Evolutionary conservation across 2,888 invertebrate genomes (phyloP), one percentile per base, ranked within the genome.

Genomic region (Dascillus cervinus): DNA sequence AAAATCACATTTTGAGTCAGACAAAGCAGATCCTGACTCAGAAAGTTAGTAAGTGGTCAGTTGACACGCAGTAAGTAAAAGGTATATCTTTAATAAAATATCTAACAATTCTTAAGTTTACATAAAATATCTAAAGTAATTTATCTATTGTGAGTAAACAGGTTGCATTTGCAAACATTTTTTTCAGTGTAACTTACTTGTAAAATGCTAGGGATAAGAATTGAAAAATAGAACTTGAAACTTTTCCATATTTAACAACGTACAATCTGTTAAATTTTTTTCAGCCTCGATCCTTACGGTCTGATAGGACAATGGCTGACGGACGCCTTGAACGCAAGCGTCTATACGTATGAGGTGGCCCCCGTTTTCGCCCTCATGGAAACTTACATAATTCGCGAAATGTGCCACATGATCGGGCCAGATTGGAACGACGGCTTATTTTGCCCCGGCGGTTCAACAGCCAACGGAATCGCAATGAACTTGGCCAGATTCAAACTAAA

Each of bases 311-410:
- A 72, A 53, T 69, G 70, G 67, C 53, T 69, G 22, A 68, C 70
- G 2, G 68, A 70, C 39, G 62, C 68, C 2, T 47, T 72, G 20
- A 72, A 71, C 45, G 62, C 66, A 13, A 70, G 70, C 29, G 64
- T 70, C 2, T 72, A 72, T 44, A 73, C 73, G 1, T 73, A 72
- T 50, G 73, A 73, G 55, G 72, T 73, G 6, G 69, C 72, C 12
- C 72, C 72, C 5, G 71, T 73, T 13, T 70, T 73, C 46, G 69
- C 70, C 3, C 48, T 73, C 8, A 66, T 73, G 67, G 73, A 73
- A 47, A 57, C 59, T 25, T 55, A 59, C 22, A 50, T 73, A 9
- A 61, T 72, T 21, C 50, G 58, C 28, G 66, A 65, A 47, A 62
- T 73, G 52, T 60, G 69, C 31, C 53, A 56, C 24, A 62, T 72